phyloP scores from a whole-genome alignment of 2,888 invertebrate genomes.

The Ariolimax columbianus region DNA sequence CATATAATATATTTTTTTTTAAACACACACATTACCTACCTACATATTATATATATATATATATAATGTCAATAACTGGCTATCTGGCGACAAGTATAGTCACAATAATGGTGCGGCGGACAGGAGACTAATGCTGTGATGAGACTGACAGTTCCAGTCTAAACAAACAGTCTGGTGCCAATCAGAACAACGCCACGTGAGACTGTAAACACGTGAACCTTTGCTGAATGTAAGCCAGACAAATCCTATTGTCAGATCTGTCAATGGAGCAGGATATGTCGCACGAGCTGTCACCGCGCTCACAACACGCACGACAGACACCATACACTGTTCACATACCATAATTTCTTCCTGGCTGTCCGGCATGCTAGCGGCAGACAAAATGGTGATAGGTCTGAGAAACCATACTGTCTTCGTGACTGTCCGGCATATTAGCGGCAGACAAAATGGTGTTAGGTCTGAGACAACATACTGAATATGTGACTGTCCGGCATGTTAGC shows the following conservation, averaged over 20 bases:
- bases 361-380: no score
- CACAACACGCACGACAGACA: neutral
- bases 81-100: neutral
- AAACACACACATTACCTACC: no score
- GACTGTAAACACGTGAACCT: neutral
- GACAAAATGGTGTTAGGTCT: no score
- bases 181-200: neutral
- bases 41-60: neutral
- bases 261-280: neutral
- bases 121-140: neutral
- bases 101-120: neutral
- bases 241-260: slow-evolving; percentile 18
- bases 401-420: neutral
- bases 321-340: neutral
- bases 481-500: no score
- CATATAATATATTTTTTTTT: no score
- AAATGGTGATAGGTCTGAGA: no score
- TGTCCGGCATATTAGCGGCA: no score
- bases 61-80: neutral
- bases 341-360: no score
- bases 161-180: neutral
- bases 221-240: neutral
- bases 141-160: neutral
- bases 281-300: neutral
- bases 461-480: no score